A percentile compares a stretch with the other conserved stretches of the same genome.
phyloP scores from a whole-genome alignment of 2,113 vertebrate species.

The Cryptomyrus ogoouensis region DNA sequence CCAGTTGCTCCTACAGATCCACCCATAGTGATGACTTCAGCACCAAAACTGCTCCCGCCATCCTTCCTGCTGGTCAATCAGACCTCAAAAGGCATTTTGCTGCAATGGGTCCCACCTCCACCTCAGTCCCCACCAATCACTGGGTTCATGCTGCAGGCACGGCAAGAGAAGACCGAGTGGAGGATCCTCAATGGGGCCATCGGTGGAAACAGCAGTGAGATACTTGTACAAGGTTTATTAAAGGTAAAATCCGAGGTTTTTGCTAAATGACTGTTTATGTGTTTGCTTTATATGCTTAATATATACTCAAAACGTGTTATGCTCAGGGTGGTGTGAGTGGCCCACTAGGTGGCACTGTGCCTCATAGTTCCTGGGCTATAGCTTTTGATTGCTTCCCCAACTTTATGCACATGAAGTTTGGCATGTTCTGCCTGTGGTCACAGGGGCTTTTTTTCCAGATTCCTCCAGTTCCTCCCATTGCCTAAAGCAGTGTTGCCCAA shows the following conservation, averaged over 20 bases:
- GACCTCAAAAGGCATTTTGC: conserved; percentile 67
- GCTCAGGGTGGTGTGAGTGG: neutral
- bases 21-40: conserved; percentile 51
- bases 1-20: conserved; percentile 68
- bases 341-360: neutral
- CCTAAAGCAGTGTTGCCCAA: neutral
- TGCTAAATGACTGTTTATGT: neutral
- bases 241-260: conserved; percentile 59
- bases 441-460: neutral
- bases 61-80: conserved; percentile 67
- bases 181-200: conserved; percentile 72
- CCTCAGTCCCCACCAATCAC: conserved; percentile 59
- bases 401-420: neutral
- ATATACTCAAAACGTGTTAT: neutral
- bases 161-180: conserved; percentile 73
- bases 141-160: conserved; percentile 75
- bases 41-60: conserved; percentile 67
- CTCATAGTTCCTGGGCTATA: neutral
- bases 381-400: neutral
- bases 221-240: conserved; percentile 80
- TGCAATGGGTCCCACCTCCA: conserved; percentile 73
- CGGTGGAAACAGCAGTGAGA: conserved; percentile 62
- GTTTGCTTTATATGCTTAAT: neutral
- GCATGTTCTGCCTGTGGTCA: neutral
- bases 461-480: neutral